Percentiles rank a stretch among this genome's conserved stretches.
phyloP scores from a whole-genome alignment of 2,797 vertebrate species.

The Streptopelia turtur region DNA sequence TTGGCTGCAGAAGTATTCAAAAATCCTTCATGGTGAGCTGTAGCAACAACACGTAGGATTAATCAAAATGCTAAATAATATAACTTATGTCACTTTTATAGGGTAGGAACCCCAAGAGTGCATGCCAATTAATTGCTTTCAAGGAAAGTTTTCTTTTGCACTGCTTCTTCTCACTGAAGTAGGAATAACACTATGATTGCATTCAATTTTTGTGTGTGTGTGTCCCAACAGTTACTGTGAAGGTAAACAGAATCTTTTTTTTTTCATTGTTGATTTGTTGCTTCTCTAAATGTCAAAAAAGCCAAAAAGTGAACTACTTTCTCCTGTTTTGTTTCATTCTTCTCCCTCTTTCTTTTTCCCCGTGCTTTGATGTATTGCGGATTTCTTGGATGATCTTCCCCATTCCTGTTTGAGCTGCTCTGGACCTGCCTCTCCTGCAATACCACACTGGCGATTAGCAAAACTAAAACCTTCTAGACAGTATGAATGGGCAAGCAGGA shows the following conservation, averaged over 20 bases:
- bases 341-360: not conserved
- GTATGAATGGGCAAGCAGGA: not conserved
- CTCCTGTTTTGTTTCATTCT: not conserved
- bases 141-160: not conserved
- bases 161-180: not conserved
- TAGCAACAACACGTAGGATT: not conserved
- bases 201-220: not conserved
- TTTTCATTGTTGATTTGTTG: not conserved
- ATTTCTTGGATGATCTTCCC: not conserved
- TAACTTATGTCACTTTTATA: not conserved
- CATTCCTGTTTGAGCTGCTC: not conserved
- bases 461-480: not conserved
- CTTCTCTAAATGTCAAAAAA: not conserved
- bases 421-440: not conserved
- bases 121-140: not conserved
- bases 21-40: not conserved
- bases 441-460: not conserved
- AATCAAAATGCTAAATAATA: not conserved
- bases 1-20: not conserved
- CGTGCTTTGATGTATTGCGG: not conserved
- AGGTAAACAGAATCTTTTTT: not conserved
- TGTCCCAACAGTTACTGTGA: not conserved
- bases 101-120: not conserved
- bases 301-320: not conserved
- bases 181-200: not conserved